Evolutionary conservation across 2,888 invertebrate genomes (phyloP), one percentile per base, ranked within the genome.

Genomic region (Timandra comae): DNA sequence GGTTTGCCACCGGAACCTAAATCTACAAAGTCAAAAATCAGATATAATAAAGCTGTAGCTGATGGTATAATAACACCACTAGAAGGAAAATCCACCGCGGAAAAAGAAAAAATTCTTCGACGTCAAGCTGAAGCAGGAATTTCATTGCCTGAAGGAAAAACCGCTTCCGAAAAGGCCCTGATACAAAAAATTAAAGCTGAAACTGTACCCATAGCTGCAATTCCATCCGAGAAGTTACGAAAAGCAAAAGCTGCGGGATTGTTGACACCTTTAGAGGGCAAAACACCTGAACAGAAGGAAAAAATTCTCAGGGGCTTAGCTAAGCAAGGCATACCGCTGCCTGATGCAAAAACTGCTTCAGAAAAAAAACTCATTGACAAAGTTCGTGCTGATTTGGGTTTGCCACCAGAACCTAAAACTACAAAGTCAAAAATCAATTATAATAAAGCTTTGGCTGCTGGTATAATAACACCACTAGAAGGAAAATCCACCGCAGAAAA

Each of bases 321-420:
- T 3, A 47, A 33, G 28, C 42, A 48, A 9, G 63, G 63, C 0
- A 10, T 62, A 1, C 55, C 55, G 0, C 37, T 68, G 2, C 64
- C 65, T 2, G 56, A 59, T 27, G 62, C 35, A 0, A 57, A 58
- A 49, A 60, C 63, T 1, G 9, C 47, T 0, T 67, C 66, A 0
- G 69, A 62, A 20, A 55, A 53, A 13, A 42, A 46, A 28, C 6
- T 20, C 3, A 43, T 43, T 7, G 46, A 39, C 7, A 49, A 49
- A 19, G 23, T 35, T 2, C 9, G 30, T 7, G 25, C 35, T n/a
- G 49, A 54, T 1, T 2, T 45, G 1, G 52, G 52, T 5, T 25
- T 46, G 7, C 54, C 49, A 7, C 49, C 46, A 11, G 40, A 40
- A 31, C 47, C 46, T 19, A 48, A 38, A 27, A 37, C 49, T 7